Conservation (phyloP, 2,113 vertebrate species). For the Callaeas wilsoni region DNA sequence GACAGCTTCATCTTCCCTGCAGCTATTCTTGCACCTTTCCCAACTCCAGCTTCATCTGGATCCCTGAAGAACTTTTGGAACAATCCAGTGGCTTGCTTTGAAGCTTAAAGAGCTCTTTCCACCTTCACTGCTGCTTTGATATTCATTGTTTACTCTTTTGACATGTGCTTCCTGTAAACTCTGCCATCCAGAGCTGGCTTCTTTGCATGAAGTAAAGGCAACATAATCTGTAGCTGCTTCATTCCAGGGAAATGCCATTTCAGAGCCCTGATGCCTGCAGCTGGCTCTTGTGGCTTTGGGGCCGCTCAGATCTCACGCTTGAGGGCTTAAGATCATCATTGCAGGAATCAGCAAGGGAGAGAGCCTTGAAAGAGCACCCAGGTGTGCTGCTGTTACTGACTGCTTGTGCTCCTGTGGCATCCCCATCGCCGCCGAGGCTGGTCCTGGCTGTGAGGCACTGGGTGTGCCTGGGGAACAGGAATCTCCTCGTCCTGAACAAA, state of each 20-base stretch:
- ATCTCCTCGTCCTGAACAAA: not conserved
- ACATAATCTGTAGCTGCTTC: not conserved
- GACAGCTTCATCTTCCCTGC: not conserved
- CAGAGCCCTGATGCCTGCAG: not conserved
- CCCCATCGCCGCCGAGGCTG: fast-evolving
- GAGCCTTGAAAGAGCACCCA: not conserved
- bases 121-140: slow-evolving; percentile 1
- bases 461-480: not conserved
- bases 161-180: not conserved
- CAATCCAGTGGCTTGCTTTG: not conserved
- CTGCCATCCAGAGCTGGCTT: not conserved
- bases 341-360: not conserved
- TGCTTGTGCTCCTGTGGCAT: not conserved
- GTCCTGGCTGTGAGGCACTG: not conserved
- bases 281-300: not conserved
- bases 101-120: slow-evolving; percentile 13
- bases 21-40: not conserved
- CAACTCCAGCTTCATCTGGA: not conserved
- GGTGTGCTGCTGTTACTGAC: not conserved
- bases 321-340: not conserved
- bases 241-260: not conserved
- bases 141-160: slow-evolving; percentile 37
- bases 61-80: not conserved
- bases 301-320: not conserved
- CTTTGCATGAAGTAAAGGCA: not conserved